phyloP scores from a whole-genome alignment of 2,797 vertebrate species.

The Sebastes cheni region DNA sequence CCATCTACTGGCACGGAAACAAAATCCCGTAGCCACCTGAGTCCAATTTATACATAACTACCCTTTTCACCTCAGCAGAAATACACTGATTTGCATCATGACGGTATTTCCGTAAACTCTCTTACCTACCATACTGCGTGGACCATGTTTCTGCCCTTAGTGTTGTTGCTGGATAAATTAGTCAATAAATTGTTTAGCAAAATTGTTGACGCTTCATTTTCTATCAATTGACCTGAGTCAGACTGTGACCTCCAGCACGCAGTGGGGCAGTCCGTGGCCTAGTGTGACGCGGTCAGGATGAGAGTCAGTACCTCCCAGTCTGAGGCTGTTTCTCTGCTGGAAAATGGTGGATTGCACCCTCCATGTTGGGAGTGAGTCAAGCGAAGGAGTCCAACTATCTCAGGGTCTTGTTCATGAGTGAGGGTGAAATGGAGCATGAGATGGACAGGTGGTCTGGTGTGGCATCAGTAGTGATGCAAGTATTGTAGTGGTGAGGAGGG shows the following conservation, averaged over 20 bases:
- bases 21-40: conserved; percentile 35
- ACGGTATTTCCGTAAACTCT: not conserved
- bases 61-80: not conserved
- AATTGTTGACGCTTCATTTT: not conserved
- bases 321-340: too few relatives aligned
- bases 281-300: too few relatives aligned
- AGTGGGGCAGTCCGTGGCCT: not conserved
- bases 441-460: not conserved
- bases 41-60: conserved; percentile 37
- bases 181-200: not conserved
- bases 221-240: not conserved
- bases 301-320: too few relatives aligned
- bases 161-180: not conserved
- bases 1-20: conserved; percentile 30
- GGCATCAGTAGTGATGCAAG: not conserved
- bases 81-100: not conserved
- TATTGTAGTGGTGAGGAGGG: not conserved
- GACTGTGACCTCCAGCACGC: not conserved
- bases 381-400: too few relatives aligned
- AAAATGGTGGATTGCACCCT: too few relatives aligned
- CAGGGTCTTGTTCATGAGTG: too few relatives aligned
- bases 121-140: not conserved
- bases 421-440: not conserved
- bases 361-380: too few relatives aligned
- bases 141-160: not conserved